Evolutionary conservation across 2,888 invertebrate genomes (phyloP).

Genomic region (Polia nebulosa): DNA sequence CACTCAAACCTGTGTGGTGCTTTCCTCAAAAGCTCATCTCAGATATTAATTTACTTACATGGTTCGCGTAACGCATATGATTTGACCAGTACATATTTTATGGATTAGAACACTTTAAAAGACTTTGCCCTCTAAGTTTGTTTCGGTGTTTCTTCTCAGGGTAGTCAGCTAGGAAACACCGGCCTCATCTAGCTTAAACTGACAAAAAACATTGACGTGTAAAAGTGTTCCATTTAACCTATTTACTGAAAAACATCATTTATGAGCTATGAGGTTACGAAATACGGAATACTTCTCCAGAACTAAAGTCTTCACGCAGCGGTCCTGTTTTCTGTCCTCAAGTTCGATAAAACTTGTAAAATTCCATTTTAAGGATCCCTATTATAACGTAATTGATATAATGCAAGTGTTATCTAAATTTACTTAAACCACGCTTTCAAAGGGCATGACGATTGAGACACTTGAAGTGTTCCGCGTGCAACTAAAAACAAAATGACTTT

Average conservation of each 20-base stretch:
- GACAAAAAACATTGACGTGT: too few species aligned
- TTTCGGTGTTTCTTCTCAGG: too few species aligned
- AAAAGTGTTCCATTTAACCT: not conserved
- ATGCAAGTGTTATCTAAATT: constrained; percentile 12
- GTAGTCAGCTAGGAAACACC: too few species aligned
- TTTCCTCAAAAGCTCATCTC: too few species aligned
- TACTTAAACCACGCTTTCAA: constrained; percentile 2
- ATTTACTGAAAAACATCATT: too few species aligned
- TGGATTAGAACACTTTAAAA: too few species aligned
- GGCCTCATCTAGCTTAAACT: too few species aligned
- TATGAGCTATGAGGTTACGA: not conserved
- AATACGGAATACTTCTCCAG: not conserved
- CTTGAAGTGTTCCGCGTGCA: constrained; percentile 7
- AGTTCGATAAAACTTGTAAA: not conserved
- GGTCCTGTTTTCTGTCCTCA: not conserved
- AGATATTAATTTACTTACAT: too few species aligned
- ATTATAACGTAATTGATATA: not conserved
- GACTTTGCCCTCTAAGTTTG: too few species aligned
- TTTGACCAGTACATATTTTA: too few species aligned
- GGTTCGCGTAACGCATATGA: too few species aligned
- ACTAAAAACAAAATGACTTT: constrained; percentile 25
- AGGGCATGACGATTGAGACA: constrained; percentile 32
- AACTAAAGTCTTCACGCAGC: not conserved
- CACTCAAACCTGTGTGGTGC: too few species aligned
- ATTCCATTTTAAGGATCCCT: not conserved